Evolutionary conservation across 2,888 invertebrate species (phyloP), one percentile per base, ranked within the genome.

Genomic region (Ectemnius continuus): DNA sequence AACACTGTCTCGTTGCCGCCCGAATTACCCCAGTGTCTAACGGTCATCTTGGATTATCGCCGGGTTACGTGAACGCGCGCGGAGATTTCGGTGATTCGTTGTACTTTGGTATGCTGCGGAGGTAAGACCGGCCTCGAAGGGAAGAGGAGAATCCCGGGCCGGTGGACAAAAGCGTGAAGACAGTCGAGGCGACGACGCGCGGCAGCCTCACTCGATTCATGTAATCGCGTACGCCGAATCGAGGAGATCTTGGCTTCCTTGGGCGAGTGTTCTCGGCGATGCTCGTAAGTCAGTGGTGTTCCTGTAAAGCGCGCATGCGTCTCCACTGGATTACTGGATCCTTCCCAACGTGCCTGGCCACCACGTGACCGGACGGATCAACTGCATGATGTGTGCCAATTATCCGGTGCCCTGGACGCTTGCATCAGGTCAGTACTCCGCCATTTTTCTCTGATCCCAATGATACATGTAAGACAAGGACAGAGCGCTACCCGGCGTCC

Each of bases 171-270:
- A 81, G 75, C 72, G 81, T 70, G 81, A 84, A 36, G 36, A 81
- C 85, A 84, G 84, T 86, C 79, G 71, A 74, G 78, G 84, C 76
- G 76, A 79, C 82, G 84, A 80, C 86, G 80, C 84, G 81, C 82
- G 63, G 70, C 74, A 75, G 85, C 80, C 69, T 72, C 82, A 83
- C 77, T 81, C 83, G 81, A 67, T 70, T 74, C 73, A 67, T 78
- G 63, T 76, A 82, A 82, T 78, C 61, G 71, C 70, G 48, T 1
- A 57, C 23, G 71, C 26, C 67, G 61, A 46, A 11, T 0, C 45
- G 59, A 2, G 3, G 52, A 52, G 52, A 52, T 14, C 1, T 52
- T 16, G 8, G 52, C 52, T 5, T 6, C n/a, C 14, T 16, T 52
- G 5, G n/a, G n/a, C 6, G 16, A 52, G 52, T 52, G 5, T 13